Evolutionary conservation across 2,888 invertebrate species (phyloP).

Genomic region (Archips crataeganus): DNA sequence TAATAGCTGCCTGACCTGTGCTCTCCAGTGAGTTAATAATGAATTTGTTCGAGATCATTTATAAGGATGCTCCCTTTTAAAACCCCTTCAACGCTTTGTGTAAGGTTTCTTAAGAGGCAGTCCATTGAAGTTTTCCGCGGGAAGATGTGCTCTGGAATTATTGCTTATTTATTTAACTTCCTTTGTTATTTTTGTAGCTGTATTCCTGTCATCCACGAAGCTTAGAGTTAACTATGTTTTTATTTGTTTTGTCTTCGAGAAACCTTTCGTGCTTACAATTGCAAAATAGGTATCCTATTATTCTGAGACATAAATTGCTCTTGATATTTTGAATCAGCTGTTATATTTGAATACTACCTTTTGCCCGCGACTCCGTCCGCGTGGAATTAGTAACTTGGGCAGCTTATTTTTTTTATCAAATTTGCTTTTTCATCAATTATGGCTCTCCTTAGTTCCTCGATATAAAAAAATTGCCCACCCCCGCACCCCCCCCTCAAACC

Average conservation of each 20-base stretch:
- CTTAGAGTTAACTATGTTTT: neutral
- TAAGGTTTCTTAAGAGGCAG: constrained; percentile 28
- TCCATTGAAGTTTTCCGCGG: constrained; percentile 33
- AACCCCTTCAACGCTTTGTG: constrained; percentile 24
- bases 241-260: neutral
- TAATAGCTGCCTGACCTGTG: constrained; percentile 5
- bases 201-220: neutral
- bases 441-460: no score
- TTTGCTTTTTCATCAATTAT: no score
- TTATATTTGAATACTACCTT: no score
- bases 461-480: no score
- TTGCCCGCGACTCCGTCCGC: no score
- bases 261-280: no score
- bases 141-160: constrained; percentile 30
- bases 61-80: constrained; percentile 36
- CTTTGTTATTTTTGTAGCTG: constrained; percentile 25
- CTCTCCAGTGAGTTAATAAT: constrained; percentile 19
- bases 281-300: no score
- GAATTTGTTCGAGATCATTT: constrained; percentile 32
- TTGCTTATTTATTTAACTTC: constrained; percentile 28
- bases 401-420: no score
- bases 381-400: no score
- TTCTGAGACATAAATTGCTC: neutral
- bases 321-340: no score
- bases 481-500: no score